These are phyloP conservation scores for Tuta absoluta DNA, from an alignment of 2,888 invertebrate species.

Conservation along the genomic window DNA sequence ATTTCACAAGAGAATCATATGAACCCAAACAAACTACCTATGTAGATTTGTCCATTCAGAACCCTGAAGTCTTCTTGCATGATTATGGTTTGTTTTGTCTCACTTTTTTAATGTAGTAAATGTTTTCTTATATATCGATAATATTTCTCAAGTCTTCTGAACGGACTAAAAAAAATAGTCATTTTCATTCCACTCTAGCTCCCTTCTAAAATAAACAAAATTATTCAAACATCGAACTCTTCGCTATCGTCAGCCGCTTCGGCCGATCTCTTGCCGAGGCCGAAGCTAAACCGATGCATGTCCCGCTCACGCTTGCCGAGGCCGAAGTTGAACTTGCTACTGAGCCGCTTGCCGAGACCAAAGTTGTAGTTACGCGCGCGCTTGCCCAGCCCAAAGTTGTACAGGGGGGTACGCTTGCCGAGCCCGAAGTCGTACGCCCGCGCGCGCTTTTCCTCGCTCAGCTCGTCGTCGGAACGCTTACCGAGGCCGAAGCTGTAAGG, in stretches of 20 bases:
- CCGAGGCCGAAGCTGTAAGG: constrained; percentile 88
- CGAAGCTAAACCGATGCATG: constrained; percentile 78
- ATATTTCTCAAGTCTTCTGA: neutral
- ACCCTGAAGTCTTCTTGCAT: neutral
- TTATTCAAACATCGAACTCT: constrained; percentile 62
- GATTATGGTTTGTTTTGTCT: too few species aligned
- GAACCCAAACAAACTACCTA: neutral
- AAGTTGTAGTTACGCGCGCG: constrained; percentile 75
- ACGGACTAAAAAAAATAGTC: neutral
- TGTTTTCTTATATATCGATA: too few species aligned
- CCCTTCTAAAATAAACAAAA: constrained; percentile 37
- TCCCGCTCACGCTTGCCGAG: constrained; percentile 80
- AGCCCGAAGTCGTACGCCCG: constrained; percentile 72
- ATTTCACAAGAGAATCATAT: constrained; percentile 58
- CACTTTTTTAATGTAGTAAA: too few species aligned
- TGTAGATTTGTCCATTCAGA: neutral
- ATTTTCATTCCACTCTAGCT: constrained; percentile 14
- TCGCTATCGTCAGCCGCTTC: constrained; percentile 57
- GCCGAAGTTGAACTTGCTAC: constrained; percentile 79
- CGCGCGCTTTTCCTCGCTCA: constrained; percentile 63
- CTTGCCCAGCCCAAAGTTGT: constrained; percentile 78
- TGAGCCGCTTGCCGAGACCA: constrained; percentile 79
- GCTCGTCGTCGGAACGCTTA: constrained; percentile 72
- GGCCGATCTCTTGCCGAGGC: constrained; percentile 78
- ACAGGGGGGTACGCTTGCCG: constrained; percentile 69